These are phyloP conservation scores for Parotocinclus haroldoi DNA, from an alignment of 2,797 vertebrate genomes.

Conservation along the genomic window DNA sequence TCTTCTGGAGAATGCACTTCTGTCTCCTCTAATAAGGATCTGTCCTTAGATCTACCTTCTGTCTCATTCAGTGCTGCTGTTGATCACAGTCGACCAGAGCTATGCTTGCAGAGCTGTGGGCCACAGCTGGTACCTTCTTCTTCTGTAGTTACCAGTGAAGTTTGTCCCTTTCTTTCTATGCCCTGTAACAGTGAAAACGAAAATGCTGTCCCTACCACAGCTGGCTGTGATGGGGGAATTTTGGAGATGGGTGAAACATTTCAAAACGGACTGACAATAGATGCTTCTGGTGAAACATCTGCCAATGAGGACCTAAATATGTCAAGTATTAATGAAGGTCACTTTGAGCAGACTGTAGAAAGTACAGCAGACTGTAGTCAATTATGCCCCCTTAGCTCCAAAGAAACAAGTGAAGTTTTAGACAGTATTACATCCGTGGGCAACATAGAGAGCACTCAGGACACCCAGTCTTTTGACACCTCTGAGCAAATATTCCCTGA, in stretches of 20 bases:
- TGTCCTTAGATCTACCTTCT: constrained; percentile 61
- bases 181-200: constrained; percentile 47
- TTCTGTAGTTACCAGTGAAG: constrained; percentile 49
- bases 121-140: constrained; percentile 63
- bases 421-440: constrained; percentile 25
- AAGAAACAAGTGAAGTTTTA: constrained; percentile 36
- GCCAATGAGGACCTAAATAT: constrained; percentile 27
- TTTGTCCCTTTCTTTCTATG: constrained; percentile 66
- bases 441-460: constrained; percentile 12
- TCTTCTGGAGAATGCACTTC: constrained; percentile 16
- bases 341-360: constrained; percentile 33
- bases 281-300: constrained; percentile 17
- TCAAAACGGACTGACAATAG: constrained; percentile 33
- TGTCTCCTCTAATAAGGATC: constrained; percentile 25
- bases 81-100: constrained; percentile 66
- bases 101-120: constrained; percentile 69
- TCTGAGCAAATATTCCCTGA: constrained; percentile 38
- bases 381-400: constrained; percentile 37
- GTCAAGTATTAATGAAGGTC: constrained; percentile 17
- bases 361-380: constrained; percentile 13
- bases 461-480: constrained; percentile 23
- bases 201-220: constrained; percentile 50
- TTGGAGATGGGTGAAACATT: constrained; percentile 59
- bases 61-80: constrained; percentile 73
- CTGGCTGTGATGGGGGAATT: constrained; percentile 58